These are phyloP conservation scores for Magallana nippona DNA, from an alignment of 2,888 invertebrate species.

Conservation along the genomic window DNA sequence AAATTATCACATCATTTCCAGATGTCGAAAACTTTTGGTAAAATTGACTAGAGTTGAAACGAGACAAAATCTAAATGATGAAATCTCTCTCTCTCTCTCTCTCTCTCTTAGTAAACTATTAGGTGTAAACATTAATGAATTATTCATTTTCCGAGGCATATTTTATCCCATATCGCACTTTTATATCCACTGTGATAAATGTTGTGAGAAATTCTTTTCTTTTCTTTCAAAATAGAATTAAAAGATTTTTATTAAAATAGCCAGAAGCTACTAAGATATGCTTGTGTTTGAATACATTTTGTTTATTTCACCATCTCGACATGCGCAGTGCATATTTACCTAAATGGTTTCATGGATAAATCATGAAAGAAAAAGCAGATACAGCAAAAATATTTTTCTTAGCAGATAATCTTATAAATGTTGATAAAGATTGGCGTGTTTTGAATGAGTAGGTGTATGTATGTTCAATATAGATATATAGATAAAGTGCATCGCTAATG, in stretches of 20 bases:
- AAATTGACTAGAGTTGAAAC: no score
- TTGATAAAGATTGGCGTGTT: no score
- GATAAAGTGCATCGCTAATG: no score
- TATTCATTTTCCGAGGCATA: not conserved
- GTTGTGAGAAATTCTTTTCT: slow-evolving; percentile 9
- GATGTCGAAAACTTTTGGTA: no score
- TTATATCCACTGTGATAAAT: not conserved
- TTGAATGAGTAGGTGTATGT: no score
- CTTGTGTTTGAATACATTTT: not conserved
- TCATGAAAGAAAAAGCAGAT: not conserved
- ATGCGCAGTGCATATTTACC: slow-evolving; percentile 25
- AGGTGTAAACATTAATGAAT: not conserved
- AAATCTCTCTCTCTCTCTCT: no score
- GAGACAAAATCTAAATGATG: no score
- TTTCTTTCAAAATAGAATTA: slow-evolving; percentile 24
- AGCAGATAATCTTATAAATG: no score
- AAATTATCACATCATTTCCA: no score
- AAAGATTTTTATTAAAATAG: not conserved
- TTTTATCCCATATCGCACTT: not conserved
- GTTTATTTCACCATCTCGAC: slow-evolving; percentile 25
- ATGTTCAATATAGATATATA: no score
- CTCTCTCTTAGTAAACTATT: no score
- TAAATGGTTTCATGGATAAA: slow-evolving; percentile 11
- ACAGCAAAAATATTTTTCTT: no score
- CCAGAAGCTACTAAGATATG: not conserved